These are phyloP conservation scores for Teleopsis dalmanni DNA, from an alignment of 1,140 invertebrate species.

Conservation along the genomic window DNA sequence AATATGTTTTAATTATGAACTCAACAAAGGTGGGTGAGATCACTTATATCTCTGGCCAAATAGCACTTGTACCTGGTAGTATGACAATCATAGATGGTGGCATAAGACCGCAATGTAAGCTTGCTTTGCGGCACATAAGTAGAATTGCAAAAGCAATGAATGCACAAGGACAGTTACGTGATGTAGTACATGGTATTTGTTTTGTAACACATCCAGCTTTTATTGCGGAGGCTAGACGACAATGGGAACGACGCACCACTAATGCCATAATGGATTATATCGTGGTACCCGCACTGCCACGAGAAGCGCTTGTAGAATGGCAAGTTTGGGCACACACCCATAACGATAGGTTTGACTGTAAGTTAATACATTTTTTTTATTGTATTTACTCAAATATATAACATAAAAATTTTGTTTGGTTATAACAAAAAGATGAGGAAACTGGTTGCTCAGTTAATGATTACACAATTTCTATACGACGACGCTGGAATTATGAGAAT, in stretches of 20 bases:
- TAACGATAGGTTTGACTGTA: conserved; percentile 80
- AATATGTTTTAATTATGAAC: neutral
- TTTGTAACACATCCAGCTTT: conserved; percentile 65
- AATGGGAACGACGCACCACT: conserved; percentile 76
- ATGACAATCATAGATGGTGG: conserved; percentile 64
- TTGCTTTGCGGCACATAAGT: conserved; percentile 74
- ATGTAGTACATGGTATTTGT: conserved; percentile 77
- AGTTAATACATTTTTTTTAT: conserved; percentile 33
- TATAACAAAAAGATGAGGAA: conserved; percentile 64
- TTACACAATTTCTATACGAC: conserved; percentile 69
- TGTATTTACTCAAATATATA: conserved; percentile 11
- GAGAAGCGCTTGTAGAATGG: conserved; percentile 80
- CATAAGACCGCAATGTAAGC: conserved; percentile 66
- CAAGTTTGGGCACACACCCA: conserved; percentile 82
- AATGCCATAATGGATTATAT: conserved; percentile 82
- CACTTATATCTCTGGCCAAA: conserved; percentile 84
- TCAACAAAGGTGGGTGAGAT: conserved; percentile 57
- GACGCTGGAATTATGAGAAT: conserved; percentile 82
- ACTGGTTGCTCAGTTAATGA: conserved; percentile 74
- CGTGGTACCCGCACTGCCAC: conserved; percentile 70
- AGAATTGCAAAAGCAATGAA: conserved; percentile 73
- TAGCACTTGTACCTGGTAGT: conserved; percentile 78
- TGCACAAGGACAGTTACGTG: conserved; percentile 61
- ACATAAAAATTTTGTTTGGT: neutral
- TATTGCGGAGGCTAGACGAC: conserved; percentile 63